Conservation (phyloP, 2,797 vertebrate genomes). For the Notamacropus eugenii region DNA sequence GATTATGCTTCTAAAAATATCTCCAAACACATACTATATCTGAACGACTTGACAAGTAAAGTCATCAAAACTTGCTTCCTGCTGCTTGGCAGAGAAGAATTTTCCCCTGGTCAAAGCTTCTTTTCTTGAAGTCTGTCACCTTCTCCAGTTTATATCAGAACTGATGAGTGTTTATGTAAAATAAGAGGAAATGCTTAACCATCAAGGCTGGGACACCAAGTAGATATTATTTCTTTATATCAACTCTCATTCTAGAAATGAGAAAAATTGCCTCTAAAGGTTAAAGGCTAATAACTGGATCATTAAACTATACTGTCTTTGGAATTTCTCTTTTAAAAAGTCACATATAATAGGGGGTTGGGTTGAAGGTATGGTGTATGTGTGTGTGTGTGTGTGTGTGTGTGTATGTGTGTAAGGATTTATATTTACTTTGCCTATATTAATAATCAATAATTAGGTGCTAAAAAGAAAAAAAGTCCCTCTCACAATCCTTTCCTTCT, state of each 20-base stretch:
- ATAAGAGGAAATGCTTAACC: background rate
- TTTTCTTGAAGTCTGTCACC: conserved; percentile 53
- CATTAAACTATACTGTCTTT: background rate
- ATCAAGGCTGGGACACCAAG: background rate
- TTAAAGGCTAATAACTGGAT: background rate
- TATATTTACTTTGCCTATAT: background rate
- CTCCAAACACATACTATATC: background rate
- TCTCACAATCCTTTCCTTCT: background rate
- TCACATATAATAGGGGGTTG: background rate
- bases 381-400: no score
- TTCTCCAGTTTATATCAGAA: conserved; percentile 21
- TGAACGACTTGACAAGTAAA: conserved; percentile 38
- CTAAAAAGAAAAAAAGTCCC: background rate
- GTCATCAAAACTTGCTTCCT: conserved; percentile 5
- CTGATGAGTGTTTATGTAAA: conserved; percentile 1
- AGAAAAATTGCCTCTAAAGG: background rate
- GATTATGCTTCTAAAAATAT: conserved; percentile 69
- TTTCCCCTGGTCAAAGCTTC: conserved; percentile 30
- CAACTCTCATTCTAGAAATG: background rate
- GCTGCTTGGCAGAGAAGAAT: background rate
- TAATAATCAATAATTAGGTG: background rate
- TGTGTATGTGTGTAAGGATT: background rate
- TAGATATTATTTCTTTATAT: background rate
- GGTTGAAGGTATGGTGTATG: no score
- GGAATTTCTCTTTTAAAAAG: background rate